A percentile compares a stretch with the other conserved stretches of the same genome.
Conservation (phyloP, 2,888 invertebrate species). For the Ariolimax columbianus region DNA sequence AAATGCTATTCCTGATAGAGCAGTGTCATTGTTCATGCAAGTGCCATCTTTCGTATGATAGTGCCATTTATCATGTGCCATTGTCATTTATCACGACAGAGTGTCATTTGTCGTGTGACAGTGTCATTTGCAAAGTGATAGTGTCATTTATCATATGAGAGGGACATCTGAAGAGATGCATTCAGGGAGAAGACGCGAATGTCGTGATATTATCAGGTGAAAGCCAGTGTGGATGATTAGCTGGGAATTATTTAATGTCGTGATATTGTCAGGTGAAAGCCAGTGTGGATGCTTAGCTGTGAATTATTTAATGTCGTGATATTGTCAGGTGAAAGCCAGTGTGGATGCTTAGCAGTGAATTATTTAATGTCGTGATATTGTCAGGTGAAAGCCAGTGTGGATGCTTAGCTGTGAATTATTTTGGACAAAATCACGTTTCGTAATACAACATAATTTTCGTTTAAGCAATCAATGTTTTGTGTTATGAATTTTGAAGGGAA, state of each 20-base stretch:
- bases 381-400: not conserved
- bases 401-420: too few relatives aligned
- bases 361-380: not conserved
- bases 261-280: not conserved
- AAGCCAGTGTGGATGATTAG: not conserved
- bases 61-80: not conserved
- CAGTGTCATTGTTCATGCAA: not conserved
- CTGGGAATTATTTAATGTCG: too few relatives aligned
- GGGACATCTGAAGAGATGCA: not conserved
- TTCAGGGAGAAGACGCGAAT: too few relatives aligned
- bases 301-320: not conserved
- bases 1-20: too few relatives aligned
- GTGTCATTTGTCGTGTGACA: not conserved
- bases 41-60: too few relatives aligned
- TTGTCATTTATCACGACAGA: not conserved
- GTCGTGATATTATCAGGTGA: not conserved
- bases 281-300: not conserved
- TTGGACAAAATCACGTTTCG: too few relatives aligned
- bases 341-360: not conserved
- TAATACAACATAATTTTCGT: too few relatives aligned
- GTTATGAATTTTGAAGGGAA: too few relatives aligned
- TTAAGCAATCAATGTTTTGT: too few relatives aligned
- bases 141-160: not conserved
- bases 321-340: not conserved
- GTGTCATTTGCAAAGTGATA: not conserved